These are phyloP conservation scores for Rhabdornis inornatus DNA, from an alignment of 2,113 vertebrate genomes.

Conservation along the genomic window DNA sequence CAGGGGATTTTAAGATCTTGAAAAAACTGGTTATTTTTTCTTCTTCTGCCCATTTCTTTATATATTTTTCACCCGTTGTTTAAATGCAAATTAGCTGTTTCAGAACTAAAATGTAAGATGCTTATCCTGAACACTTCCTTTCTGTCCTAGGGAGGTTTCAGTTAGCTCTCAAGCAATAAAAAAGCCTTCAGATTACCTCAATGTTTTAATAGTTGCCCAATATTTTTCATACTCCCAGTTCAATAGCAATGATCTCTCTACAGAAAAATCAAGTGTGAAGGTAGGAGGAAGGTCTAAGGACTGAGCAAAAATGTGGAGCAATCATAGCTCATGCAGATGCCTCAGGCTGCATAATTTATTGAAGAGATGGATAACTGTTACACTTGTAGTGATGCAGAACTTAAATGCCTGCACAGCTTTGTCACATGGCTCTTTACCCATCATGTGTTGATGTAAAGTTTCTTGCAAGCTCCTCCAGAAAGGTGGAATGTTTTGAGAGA, in stretches of 20 bases:
- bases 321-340: not conserved
- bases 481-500: not conserved
- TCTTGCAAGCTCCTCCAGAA: not conserved
- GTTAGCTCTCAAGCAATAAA: not conserved
- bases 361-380: not conserved
- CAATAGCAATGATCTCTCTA: not conserved
- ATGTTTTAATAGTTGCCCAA: not conserved
- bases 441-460: not conserved
- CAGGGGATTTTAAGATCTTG: not conserved
- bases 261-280: not conserved
- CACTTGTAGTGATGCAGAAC: not conserved
- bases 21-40: not conserved
- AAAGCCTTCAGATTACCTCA: not conserved
- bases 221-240: not conserved
- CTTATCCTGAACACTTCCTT: not conserved
- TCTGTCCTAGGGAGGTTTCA: not conserved
- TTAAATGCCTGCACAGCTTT: not conserved
- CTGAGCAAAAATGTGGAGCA: not conserved
- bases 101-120: not conserved
- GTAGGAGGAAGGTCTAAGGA: not conserved
- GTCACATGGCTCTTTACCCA: not conserved
- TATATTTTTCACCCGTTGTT: not conserved
- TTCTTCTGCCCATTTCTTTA: not conserved
- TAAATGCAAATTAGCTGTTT: not conserved
- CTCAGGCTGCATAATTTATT: not conserved